Evolutionary conservation across 2,888 invertebrate genomes (phyloP).

Genomic region (Drosophila villosipedis): DNA sequence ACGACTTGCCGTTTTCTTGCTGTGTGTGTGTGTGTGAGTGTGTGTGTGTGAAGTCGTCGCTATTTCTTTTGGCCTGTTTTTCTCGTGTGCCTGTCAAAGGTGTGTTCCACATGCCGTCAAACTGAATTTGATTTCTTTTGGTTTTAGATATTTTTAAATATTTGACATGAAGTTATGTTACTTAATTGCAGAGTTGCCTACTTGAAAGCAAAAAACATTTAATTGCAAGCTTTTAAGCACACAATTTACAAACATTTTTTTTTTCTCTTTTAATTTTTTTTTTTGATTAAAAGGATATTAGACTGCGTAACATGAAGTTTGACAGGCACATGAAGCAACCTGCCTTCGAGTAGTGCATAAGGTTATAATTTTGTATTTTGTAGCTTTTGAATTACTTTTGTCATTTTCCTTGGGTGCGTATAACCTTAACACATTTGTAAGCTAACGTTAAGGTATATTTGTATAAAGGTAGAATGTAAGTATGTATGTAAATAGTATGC

Average conservation of each 20-base stretch:
- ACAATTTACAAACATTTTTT: constrained; percentile 1
- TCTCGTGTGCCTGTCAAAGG: constrained; percentile 9
- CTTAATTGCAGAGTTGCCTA: not conserved
- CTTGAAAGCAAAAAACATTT: not conserved
- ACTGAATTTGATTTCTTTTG: not conserved
- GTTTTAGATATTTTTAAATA: not conserved
- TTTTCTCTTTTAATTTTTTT: not conserved
- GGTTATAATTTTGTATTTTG: constrained; percentile 8
- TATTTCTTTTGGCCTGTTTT: not conserved
- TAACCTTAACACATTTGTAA: constrained; percentile 41
- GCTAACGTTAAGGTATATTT: constrained; percentile 42
- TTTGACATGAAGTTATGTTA: not conserved
- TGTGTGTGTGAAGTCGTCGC: not conserved
- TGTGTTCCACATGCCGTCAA: constrained; percentile 6
- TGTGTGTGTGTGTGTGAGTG: not conserved
- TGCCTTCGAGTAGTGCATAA: constrained; percentile 4
- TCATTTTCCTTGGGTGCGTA: constrained; percentile 11
- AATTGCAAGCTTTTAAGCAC: constrained; percentile 3
- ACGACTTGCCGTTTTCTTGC: not conserved
- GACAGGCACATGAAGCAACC: constrained; percentile 20
- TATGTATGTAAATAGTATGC: not conserved
- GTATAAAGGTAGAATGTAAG: constrained; percentile 1
- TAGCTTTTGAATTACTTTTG: constrained; percentile 13
- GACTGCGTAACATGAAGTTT: constrained; percentile 9
- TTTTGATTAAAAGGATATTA: not conserved